Conservation (phyloP, 2,113 vertebrate species). For the Rhynchomys soricoides region DNA sequence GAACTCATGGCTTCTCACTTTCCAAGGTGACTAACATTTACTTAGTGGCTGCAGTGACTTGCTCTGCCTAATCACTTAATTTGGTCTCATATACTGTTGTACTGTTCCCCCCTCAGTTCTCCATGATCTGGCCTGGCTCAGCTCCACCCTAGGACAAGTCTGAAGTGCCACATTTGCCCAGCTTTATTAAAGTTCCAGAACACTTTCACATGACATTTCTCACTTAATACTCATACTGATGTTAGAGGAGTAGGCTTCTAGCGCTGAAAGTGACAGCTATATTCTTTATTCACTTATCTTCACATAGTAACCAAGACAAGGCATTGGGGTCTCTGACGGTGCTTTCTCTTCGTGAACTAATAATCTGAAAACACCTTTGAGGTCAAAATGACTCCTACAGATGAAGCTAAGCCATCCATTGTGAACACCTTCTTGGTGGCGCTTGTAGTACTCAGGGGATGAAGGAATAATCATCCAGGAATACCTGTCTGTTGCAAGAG, state of each 20-base stretch:
- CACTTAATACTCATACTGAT: not conserved
- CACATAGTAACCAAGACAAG: not conserved
- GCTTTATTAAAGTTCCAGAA: slow-evolving; percentile 2
- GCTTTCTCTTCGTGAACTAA: not conserved
- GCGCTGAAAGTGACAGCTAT: not conserved
- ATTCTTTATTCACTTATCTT: too few relatives aligned
- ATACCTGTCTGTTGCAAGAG: not conserved
- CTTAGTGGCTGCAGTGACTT: not conserved
- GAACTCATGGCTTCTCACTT: not conserved
- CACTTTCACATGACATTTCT: slow-evolving; percentile 50
- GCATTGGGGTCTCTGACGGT: not conserved
- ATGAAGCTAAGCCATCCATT: not conserved
- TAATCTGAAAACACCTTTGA: not conserved
- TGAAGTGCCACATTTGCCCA: not conserved
- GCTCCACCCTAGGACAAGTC: not conserved
- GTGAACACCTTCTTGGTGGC: not conserved
- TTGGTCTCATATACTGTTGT: not conserved
- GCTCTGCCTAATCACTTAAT: slow-evolving; percentile 10
- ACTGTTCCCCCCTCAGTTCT: slow-evolving; percentile 1
- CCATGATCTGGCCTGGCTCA: not conserved
- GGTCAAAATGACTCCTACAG: not conserved
- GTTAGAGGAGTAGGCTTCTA: slow-evolving; percentile 12
- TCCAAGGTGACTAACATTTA: slow-evolving; percentile 20
- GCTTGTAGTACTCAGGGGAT: not conserved
- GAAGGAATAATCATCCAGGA: not conserved